Base-by-base conservation (phyloP, 2,888 invertebrate species). In the Prenolepis imparis region DNA sequence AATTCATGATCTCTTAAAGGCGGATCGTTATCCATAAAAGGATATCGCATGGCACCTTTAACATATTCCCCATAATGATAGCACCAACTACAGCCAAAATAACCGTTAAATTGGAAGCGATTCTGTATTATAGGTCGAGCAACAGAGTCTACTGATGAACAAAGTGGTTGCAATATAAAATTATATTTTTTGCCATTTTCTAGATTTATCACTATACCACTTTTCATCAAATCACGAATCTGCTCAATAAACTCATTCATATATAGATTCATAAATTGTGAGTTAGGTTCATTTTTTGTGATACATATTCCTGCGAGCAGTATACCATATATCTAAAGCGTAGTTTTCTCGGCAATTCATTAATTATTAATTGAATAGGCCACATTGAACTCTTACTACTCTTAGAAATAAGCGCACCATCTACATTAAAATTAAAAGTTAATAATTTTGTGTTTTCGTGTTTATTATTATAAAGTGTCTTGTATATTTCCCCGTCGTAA, bases 361-460 rank as follows among this genome's bases (percentile, higher is more conserved):
- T 63, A 11, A 63, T 63, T 63, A 63, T 63, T n/a, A 63, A 39
- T 36, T 36, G 63, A 9, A 36, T 63, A 3, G 36, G 63, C 63
- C 63, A 63, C 36, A 63, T 36, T 11, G 36, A n/a, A 36, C 63
- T 63, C 1, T 63, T 63, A 36, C 63, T 63, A 15, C 63, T 63
- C 5, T 63, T 36, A 9, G 36, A 63, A 36, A 63, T 63, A 4
- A 36, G 63, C 41, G 39, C 64, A 11, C 64, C 64, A 41, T 64
- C 64, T 12, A 41, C 11, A 21, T 64, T 64, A 41, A 64, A 64
- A 21, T 64, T 64, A 41, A 64, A 64, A 41, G 64, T 64, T 64
- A 64, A 64, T 15, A 64, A 28, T 28, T n/a, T 28, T 28, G 28
- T 28, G 1, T 28, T 28, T 28, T 28, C 8, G 57, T 24, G 21